Conservation (phyloP, 2,797 vertebrate genomes). For the Thaleichthys pacificus region DNA sequence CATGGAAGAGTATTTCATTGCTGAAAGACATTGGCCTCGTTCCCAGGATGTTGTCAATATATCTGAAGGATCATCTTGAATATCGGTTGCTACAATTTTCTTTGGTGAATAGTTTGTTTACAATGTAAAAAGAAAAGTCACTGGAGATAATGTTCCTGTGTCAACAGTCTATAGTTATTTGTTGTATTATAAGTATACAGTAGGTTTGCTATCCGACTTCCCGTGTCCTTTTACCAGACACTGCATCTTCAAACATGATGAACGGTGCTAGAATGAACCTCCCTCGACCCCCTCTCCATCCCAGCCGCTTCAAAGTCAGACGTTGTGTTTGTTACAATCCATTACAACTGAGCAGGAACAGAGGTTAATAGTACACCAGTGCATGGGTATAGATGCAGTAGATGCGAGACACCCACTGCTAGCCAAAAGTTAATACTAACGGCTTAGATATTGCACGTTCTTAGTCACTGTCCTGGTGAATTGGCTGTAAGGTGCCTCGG, state of each 20-base stretch:
- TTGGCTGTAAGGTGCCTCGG: conserved; percentile 11
- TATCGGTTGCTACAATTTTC: conserved; percentile 43
- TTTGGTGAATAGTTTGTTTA: conserved; percentile 45
- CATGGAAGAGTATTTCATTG: conserved; percentile 8
- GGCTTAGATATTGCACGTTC: conserved; percentile 60
- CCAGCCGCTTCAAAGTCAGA: too few relatives aligned
- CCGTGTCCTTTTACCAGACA: not conserved
- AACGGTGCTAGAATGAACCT: too few relatives aligned
- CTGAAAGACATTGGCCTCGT: too few relatives aligned
- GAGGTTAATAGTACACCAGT: conserved; percentile 4
- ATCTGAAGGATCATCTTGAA: conserved; percentile 30
- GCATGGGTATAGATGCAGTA: conserved; percentile 3
- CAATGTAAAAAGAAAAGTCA: conserved; percentile 66
- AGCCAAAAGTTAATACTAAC: conserved; percentile 29
- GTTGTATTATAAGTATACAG: conserved; percentile 32
- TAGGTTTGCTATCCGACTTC: conserved; percentile 19
- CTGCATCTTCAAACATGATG: too few relatives aligned
- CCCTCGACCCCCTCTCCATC: too few relatives aligned
- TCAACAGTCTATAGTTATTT: conserved; percentile 50
- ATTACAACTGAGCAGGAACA: too few relatives aligned
- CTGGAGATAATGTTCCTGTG: conserved; percentile 81
- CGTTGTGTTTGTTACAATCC: too few relatives aligned
- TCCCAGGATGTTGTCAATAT: not conserved
- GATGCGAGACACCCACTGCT: conserved; percentile 18
- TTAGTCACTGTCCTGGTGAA: conserved; percentile 21